Evolutionary conservation across 2,113 vertebrate genomes (phyloP).

Genomic region (Prionailurus bengalensis): DNA sequence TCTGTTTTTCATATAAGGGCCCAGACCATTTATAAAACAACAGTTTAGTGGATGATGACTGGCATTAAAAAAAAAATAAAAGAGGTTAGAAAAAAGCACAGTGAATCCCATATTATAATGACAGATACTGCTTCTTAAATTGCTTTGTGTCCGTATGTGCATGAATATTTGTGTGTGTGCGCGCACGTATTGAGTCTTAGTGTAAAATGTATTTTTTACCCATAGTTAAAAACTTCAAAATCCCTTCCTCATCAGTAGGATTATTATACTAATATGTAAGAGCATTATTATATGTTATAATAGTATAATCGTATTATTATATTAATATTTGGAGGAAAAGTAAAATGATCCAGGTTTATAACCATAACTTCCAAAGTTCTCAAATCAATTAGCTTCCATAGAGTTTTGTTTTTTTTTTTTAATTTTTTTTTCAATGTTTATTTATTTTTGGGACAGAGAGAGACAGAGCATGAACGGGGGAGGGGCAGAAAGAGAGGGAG

Average conservation of each 20-base stretch:
- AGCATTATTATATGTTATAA: not conserved
- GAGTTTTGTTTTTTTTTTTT: not conserved
- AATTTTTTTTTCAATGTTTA: too few relatives aligned
- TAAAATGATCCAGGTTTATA: not conserved
- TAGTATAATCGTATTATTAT: not conserved
- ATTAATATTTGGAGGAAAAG: conserved; percentile 61
- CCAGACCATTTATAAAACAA: conserved; percentile 36
- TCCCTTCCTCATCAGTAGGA: not conserved
- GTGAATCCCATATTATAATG: not conserved
- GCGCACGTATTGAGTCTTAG: not conserved
- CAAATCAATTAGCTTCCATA: not conserved
- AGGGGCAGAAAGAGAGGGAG: too few relatives aligned
- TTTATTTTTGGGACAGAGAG: too few relatives aligned
- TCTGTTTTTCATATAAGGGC: conserved; percentile 43
- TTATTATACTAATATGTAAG: not conserved
- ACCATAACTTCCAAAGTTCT: not conserved
- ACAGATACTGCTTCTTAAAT: conserved; percentile 5
- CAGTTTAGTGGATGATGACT: not conserved
- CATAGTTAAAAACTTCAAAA: conserved; percentile 33
- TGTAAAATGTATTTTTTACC: not conserved
- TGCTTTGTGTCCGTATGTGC: not conserved
- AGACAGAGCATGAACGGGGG: too few relatives aligned
- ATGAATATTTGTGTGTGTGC: not conserved
- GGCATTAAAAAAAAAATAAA: not conserved
- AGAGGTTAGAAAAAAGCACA: not conserved